Percentiles rank a stretch among this genome's conserved stretches.
phyloP scores from a whole-genome alignment of 2,113 vertebrate genomes.

The Cyprinus carpio region DNA sequence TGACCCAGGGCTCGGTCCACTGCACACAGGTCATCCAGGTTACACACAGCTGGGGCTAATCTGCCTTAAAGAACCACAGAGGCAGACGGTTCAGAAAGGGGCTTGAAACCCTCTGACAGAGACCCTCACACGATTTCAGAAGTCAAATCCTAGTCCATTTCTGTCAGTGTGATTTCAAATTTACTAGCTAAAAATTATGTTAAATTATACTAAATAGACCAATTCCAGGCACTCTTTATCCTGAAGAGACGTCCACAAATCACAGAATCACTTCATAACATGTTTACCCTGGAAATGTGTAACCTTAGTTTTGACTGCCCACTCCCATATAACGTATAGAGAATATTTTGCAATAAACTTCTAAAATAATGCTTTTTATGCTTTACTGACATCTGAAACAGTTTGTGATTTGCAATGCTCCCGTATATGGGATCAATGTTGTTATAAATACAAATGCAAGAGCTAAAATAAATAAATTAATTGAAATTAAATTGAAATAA shows the following conservation, averaged over 20 bases:
- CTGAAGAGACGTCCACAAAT: background rate
- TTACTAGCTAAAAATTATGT: background rate
- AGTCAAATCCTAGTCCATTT: background rate
- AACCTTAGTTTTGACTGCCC: background rate
- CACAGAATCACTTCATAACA: background rate
- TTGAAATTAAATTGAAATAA: background rate
- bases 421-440: background rate
- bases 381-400: background rate
- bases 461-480: too few relatives aligned
- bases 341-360: background rate
- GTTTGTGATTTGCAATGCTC: background rate
- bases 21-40: constrained; percentile 55
- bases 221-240: background rate
- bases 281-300: background rate
- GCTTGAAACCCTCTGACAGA: background rate
- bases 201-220: background rate
- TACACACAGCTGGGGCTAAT: constrained; percentile 65
- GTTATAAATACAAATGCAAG: background rate
- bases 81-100: constrained; percentile 13
- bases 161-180: background rate
- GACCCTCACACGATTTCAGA: background rate
- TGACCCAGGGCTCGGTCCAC: constrained; percentile 55
- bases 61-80: constrained; percentile 24
- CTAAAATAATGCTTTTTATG: background rate
- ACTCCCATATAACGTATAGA: background rate